A percentile compares a stretch with the other conserved stretches of the same genome.
These are phyloP conservation scores for Nymphalis io DNA, from an alignment of 1,140 invertebrate species.

Conservation along the genomic window DNA sequence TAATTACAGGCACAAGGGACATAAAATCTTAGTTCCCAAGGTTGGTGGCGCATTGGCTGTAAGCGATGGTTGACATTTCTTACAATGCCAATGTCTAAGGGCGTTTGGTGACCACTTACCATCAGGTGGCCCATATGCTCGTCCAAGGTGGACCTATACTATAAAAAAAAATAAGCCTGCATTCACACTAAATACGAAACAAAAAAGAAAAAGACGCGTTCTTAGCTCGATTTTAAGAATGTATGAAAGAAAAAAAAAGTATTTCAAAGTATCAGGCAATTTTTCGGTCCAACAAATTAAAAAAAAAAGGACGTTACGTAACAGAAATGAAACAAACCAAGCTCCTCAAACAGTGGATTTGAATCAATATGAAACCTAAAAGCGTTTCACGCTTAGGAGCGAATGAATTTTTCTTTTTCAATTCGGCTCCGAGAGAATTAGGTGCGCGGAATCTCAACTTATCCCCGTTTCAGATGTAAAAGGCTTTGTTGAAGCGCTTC, in stretches of 20 bases:
- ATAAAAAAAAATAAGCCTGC: too few relatives aligned
- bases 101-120: too few relatives aligned
- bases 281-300: background rate
- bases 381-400: constrained; percentile 22
- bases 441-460: constrained; percentile 25
- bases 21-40: too few relatives aligned
- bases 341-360: constrained; percentile 8
- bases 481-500: background rate
- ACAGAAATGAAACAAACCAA: constrained; percentile 12
- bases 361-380: constrained; percentile 27
- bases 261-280: background rate
- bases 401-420: constrained; percentile 15
- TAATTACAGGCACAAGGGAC: too few relatives aligned
- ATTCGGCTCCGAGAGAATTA: constrained; percentile 26
- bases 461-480: constrained; percentile 27
- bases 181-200: too few relatives aligned
- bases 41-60: too few relatives aligned
- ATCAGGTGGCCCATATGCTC: too few relatives aligned
- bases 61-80: too few relatives aligned
- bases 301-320: background rate
- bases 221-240: background rate
- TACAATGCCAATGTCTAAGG: too few relatives aligned
- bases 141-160: too few relatives aligned
- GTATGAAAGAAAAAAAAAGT: background rate
- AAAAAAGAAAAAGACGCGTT: too few relatives aligned